phyloP scores from a whole-genome alignment of 2,797 vertebrate genomes.

The Acrocephalus scirpaceus region DNA sequence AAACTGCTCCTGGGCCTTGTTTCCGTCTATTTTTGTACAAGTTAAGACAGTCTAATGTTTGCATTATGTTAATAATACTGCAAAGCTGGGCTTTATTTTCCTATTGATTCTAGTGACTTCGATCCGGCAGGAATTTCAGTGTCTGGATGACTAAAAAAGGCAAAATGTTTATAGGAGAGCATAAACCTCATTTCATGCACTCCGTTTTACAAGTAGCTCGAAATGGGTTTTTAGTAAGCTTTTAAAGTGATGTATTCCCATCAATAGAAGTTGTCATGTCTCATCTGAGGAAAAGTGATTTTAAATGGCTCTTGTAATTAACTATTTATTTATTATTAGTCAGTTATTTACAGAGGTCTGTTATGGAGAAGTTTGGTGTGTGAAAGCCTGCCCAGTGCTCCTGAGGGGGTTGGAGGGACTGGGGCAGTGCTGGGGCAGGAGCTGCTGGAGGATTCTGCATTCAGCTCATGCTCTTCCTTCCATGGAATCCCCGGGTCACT shows the following conservation, averaged over 20 bases:
- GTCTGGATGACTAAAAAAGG: not conserved
- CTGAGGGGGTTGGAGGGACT: not conserved
- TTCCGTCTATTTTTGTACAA: not conserved
- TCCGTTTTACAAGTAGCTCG: not conserved
- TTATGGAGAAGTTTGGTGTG: not conserved
- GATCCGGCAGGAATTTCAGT: not conserved
- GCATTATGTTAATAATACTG: not conserved
- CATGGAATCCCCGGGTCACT: not conserved
- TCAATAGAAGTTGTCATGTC: not conserved
- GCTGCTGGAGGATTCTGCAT: not conserved
- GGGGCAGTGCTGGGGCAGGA: not conserved
- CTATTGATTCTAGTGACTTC: not conserved
- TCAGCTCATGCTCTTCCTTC: not conserved
- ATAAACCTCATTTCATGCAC: not conserved
- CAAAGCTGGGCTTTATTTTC: not conserved
- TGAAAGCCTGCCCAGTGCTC: not conserved
- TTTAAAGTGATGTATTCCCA: not conserved
- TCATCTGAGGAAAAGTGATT: not conserved
- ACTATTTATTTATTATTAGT: constrained; percentile 11
- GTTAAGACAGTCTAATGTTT: not conserved
- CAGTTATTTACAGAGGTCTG: not conserved
- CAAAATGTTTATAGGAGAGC: constrained; percentile 1
- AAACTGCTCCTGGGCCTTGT: not conserved
- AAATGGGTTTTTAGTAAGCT: constrained; percentile 7
- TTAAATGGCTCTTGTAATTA: constrained; percentile 32